These are phyloP conservation scores for Crossaster papposus DNA, from an alignment of 53 echinoderm and acorn worm genomes.

Conservation along the genomic window DNA sequence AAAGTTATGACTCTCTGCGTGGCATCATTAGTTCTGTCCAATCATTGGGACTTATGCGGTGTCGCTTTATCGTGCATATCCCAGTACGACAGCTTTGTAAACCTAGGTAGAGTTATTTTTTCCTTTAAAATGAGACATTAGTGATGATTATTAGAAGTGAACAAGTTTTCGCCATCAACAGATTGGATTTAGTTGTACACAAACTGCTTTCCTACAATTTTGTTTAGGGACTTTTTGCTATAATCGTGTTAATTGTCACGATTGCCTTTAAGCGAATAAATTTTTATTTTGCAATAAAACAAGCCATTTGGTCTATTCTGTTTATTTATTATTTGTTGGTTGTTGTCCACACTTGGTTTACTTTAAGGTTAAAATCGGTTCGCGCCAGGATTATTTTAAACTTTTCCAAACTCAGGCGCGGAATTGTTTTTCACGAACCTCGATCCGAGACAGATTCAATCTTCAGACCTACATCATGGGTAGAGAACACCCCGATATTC, in stretches of 20 bases:
- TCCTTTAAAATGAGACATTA: background rate
- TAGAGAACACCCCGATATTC: no score
- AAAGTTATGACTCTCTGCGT: background rate
- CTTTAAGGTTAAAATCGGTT: no score
- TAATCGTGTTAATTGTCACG: conserved; percentile 47
- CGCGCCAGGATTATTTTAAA: no score
- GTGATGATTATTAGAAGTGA: background rate
- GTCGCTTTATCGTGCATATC: background rate
- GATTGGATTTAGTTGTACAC: conserved; percentile 20
- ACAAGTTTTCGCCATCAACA: background rate
- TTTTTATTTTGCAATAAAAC: conserved; percentile 71
- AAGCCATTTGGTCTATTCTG: background rate
- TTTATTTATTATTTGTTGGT: background rate
- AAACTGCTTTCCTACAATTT: conserved; percentile 15
- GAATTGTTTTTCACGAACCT: no score
- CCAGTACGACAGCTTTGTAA: background rate
- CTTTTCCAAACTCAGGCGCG: no score
- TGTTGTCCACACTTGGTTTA: background rate
- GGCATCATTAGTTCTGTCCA: conserved; percentile 26
- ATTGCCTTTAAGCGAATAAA: conserved; percentile 69
- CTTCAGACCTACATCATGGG: no score
- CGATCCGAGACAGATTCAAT: no score
- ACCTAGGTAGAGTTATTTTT: background rate
- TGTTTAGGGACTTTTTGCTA: conserved; percentile 58
- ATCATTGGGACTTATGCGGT: background rate